phyloP scores from a whole-genome alignment of 2,888 invertebrate genomes.

The Psylliodes chrysocephalus region DNA sequence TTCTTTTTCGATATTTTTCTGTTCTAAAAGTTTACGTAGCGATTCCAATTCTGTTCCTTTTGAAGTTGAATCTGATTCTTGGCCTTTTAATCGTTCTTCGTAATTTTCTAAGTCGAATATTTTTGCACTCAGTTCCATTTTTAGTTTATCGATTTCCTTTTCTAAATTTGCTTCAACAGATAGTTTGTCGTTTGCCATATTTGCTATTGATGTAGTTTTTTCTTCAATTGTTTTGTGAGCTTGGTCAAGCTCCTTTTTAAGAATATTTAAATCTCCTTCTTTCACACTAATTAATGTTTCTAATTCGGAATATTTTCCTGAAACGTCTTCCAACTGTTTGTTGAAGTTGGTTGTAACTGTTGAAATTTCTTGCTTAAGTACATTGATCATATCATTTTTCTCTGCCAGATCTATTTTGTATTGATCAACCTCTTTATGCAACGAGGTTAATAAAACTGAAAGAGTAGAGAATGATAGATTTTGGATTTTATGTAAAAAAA shows the following conservation, averaged over 20 bases:
- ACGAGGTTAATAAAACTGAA: conserved; percentile 48
- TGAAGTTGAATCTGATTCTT: conserved; percentile 41
- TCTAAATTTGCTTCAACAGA: conserved; percentile 51
- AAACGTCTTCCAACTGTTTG: conserved; percentile 42
- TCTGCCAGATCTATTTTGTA: conserved; percentile 49
- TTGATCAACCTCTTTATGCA: conserved; percentile 53
- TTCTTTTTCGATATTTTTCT: conserved; percentile 57
- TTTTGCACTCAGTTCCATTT: conserved; percentile 66
- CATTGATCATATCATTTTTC: conserved; percentile 43
- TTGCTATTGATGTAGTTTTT: conserved; percentile 49
- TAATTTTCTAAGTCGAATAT: conserved; percentile 65
- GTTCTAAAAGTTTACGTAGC: conserved; percentile 54
- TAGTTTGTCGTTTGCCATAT: conserved; percentile 47
- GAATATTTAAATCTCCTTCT: conserved; percentile 30
- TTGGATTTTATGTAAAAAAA: no score
- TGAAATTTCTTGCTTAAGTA: conserved; percentile 50
- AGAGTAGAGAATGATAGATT: conserved; percentile 6
- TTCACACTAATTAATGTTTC: conserved; percentile 37
- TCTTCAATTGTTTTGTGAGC: conserved; percentile 50
- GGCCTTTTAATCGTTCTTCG: conserved; percentile 61
- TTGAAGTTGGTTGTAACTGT: conserved; percentile 47
- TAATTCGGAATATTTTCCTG: conserved; percentile 38
- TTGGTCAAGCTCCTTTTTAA: conserved; percentile 58
- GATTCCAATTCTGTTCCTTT: conserved; percentile 59
- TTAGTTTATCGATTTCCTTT: conserved; percentile 57